Evolutionary conservation across 1,140 invertebrate genomes (phyloP), one percentile per base, ranked within the genome.

Genomic region (Microplitis demolitor): DNA sequence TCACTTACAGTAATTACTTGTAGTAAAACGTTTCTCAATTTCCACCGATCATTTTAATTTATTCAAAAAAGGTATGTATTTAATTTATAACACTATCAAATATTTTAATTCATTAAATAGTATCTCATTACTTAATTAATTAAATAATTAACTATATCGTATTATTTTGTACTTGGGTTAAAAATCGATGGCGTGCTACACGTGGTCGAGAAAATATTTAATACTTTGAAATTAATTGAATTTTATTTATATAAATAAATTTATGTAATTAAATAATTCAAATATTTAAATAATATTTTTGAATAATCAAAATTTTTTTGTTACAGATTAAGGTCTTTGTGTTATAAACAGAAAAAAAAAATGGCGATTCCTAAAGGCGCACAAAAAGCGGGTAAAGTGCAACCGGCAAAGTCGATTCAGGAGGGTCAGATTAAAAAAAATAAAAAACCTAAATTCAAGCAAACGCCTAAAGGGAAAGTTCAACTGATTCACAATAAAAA

Each of bases 371-470:
- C 51, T n/a, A 54, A 67, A 45, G 50, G 64, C 4, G 37, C 56
- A 4, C 16, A 45, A 58, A 72, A 66, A 37, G 56, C 31, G 62
- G 33, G 9, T 37, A 72, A 60, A 34, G 5, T 14, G 31, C 35
- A 60, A 37, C 54, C 24, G 11, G 62, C 51, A 13, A 67, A 71
- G 34, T n/a, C 69, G 3, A 60, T 71, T 31, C 60, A 72, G 31
- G 64, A 72, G 6, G 71, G 71, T 4, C 71, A 72, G 61, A 39
- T 77, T 14, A 76, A 74, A 33, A 74, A 77, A 45, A 76, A 79
- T 34, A 77, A 76, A 24, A 39, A 73, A 2, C 68, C 74, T 37
- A 82, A 81, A 70, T 79, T 79, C n/a, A 80, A 80, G 37, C 56
- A 77, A 11, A 79, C 77, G 5, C 69, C 77, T 0, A 35, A 8